Evolutionary conservation across 2,888 invertebrate species (phyloP), one percentile per base, ranked within the genome.

Genomic region (Spodoptera littoralis): DNA sequence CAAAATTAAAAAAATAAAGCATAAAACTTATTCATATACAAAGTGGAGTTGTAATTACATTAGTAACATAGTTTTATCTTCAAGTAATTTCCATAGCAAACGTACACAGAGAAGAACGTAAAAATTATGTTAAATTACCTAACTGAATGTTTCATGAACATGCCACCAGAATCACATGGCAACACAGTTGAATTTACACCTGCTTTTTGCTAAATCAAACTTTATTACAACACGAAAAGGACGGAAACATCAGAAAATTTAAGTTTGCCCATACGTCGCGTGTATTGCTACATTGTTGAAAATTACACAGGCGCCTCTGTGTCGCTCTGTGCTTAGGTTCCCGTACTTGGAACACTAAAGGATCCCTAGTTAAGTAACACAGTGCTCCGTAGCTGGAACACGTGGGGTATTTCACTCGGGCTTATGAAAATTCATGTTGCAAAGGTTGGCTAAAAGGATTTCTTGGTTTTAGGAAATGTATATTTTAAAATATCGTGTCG

Each of bases 351-450:
- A 41, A 53, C 50, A 8, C 59, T 48, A 54, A 36, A 53, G 53
- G 53, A 75, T 74, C 49, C 46, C 50, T 60, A 58, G 50, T 57
- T 49, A 70, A 65, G 60, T 51, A 62, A 77, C 77, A 77, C 68
- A 12, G 65, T 59, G 57, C 51, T 51, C 66, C 53, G 60, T 63
- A 65, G 65, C 64, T 74, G 81, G 61, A 78, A 80, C 52, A 70
- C 73, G 50, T 60, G 36, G 54, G 44, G 45, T 59, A 66, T 70
- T 70, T 72, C 58, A 71, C 63, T 51, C 62, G 66, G 67, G 68
- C 61, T 77, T 81, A 80, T 81, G 80, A 80, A 80, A 80, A 80
- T 80, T 81, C 81, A 77, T 79, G 73, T 49, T 61, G 70, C 67
- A 65, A 76, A 66, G 66, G 79, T 77, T 71, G 52, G 71, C 68